Percentiles rank a stretch among this genome's conserved stretches.
phyloP scores from a whole-genome alignment of 1,140 invertebrate species.

The Drosophila lacertosa region DNA sequence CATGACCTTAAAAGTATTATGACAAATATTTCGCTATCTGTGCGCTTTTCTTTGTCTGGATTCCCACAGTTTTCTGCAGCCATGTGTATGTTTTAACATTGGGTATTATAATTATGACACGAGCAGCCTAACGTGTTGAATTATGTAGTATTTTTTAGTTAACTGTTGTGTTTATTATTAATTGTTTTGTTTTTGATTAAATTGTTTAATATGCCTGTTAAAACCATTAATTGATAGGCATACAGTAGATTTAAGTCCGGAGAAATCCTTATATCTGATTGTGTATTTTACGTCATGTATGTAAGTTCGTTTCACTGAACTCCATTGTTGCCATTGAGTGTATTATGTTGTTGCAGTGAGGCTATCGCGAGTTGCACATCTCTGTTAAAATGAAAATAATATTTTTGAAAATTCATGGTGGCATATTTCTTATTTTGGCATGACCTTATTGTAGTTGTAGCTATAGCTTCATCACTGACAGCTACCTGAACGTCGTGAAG shows the following conservation, averaged over 20 bases:
- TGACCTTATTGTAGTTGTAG: slow-evolving; percentile 46
- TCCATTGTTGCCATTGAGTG: slow-evolving; percentile 19
- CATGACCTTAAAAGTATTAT: slow-evolving; percentile 81
- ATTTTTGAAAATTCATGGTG: slow-evolving; percentile 65
- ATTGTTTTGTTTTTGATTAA: background rate
- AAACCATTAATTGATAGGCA: too few species aligned
- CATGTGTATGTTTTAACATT: background rate
- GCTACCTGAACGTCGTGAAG: slow-evolving; percentile 43
- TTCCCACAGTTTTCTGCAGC: slow-evolving; percentile 4
- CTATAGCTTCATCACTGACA: slow-evolving; percentile 1
- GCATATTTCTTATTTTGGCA: slow-evolving; percentile 67
- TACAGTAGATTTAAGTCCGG: background rate
- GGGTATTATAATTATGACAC: background rate
- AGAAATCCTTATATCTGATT: background rate
- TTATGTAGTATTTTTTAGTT: background rate
- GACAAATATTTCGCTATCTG: slow-evolving; percentile 79
- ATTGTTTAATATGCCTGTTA: too few species aligned
- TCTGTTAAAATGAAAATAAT: slow-evolving; percentile 76
- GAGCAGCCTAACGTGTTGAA: background rate
- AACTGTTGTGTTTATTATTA: background rate
- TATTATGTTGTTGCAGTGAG: slow-evolving; percentile 1
- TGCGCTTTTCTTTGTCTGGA: slow-evolving; percentile 26
- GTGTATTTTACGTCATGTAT: background rate
- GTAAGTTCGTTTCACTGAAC: background rate
- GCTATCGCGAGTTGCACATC: slow-evolving; percentile 34